A percentile compares a stretch with the other conserved stretches of the same genome.
phyloP scores from a whole-genome alignment of 1,140 invertebrate species.

The Muscidifurax raptorellus region DNA sequence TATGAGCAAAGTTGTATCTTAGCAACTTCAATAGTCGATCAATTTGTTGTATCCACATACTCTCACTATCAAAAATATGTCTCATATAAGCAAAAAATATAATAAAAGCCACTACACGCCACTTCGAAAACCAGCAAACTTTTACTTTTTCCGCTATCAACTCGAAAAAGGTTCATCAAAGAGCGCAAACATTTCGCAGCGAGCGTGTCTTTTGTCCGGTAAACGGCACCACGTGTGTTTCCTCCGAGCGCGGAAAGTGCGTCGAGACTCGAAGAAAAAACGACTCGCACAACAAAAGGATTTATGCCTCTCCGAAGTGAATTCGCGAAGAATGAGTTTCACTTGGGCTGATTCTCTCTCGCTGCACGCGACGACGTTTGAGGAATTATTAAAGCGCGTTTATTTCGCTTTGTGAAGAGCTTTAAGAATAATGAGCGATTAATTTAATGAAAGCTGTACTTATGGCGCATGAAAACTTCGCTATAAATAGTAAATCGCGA shows the following conservation, averaged over 20 bases:
- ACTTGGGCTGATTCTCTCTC: background rate
- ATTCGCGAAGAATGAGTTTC: background rate
- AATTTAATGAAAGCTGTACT: too few species aligned
- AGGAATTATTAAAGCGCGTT: background rate
- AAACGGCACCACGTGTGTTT: background rate
- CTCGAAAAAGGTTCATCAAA: background rate
- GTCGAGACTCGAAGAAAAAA: background rate
- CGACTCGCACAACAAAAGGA: background rate
- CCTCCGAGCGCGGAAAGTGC: background rate
- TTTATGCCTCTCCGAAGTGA: background rate
- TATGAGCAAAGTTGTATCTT: too few species aligned
- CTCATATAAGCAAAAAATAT: too few species aligned
- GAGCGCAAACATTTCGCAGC: too few species aligned
- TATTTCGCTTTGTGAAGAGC: too few species aligned
- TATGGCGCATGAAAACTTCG: too few species aligned
- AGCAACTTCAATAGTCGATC: too few species aligned
- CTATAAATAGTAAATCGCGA: too few species aligned
- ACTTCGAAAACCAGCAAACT: background rate
- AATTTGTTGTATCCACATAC: too few species aligned
- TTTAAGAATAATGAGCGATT: too few species aligned
- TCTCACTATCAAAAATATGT: too few species aligned
- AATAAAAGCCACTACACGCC: too few species aligned
- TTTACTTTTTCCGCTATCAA: background rate
- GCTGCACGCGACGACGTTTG: background rate
- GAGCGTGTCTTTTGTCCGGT: background rate